phyloP scores from a whole-genome alignment of 2,888 invertebrate species.

The Melipona beecheii region DNA sequence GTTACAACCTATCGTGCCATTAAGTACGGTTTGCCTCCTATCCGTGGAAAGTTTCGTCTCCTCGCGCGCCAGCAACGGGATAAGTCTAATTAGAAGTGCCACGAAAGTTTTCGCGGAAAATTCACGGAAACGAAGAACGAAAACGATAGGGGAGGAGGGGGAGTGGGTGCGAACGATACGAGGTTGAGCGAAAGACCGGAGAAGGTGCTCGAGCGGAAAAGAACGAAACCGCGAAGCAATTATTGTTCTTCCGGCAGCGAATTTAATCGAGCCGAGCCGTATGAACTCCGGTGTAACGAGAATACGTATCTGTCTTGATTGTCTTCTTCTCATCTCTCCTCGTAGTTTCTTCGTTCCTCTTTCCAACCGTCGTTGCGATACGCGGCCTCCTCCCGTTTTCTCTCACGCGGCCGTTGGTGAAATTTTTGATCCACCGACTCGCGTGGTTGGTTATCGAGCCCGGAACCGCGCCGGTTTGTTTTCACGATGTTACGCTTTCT shows the following conservation, averaged over 20 bases:
- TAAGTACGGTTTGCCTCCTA: constrained; percentile 38
- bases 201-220: background rate
- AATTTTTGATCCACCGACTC: constrained; percentile 38
- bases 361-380: background rate
- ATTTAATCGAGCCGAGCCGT: constrained; percentile 62
- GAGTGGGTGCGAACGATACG: background rate
- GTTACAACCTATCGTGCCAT: constrained; percentile 53
- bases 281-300: constrained; percentile 54
- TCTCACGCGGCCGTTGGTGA: background rate
- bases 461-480: constrained; percentile 6
- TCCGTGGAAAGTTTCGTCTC: constrained; percentile 50
- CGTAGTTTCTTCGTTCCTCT: background rate
- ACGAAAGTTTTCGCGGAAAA: constrained; percentile 57
- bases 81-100: constrained; percentile 66
- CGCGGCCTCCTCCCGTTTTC: background rate
- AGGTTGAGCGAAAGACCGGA: background rate
- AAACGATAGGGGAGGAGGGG: background rate
- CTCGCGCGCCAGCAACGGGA: constrained; percentile 46
- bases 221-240: constrained; percentile 55
- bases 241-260: constrained; percentile 65
- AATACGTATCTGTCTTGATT: constrained; percentile 52
- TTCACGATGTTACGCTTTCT: constrained; percentile 45
- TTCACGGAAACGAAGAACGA: constrained; percentile 20
- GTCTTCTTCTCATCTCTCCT: background rate
- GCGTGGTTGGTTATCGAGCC: constrained; percentile 23